A percentile compares a stretch with the other conserved stretches of the same genome.
These are phyloP conservation scores for Muscina levida DNA, from an alignment of 2,888 invertebrate genomes.

Conservation along the genomic window DNA sequence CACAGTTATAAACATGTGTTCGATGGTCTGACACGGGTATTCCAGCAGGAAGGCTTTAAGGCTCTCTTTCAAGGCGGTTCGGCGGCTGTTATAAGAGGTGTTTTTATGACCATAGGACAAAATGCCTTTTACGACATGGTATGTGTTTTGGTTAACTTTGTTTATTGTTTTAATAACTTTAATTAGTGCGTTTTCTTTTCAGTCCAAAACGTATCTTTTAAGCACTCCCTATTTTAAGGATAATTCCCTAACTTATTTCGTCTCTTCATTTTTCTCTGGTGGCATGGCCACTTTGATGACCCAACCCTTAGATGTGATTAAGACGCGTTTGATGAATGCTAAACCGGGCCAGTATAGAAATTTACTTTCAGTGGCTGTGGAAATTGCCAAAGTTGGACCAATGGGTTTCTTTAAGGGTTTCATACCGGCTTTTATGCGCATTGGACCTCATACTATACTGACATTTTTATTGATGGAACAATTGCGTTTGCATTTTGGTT, in stretches of 20 bases:
- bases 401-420: conserved; percentile 97
- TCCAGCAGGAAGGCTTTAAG: conserved; percentile 87
- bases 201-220: conserved; percentile 86
- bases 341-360: conserved; percentile 92
- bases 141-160: not conserved
- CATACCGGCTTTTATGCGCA: conserved; percentile 94
- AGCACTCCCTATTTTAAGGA: conserved; percentile 86
- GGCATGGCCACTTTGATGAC: conserved; percentile 83
- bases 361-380: conserved; percentile 85
- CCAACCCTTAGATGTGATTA: conserved; percentile 97
- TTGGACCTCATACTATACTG: conserved; percentile 97
- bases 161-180: too few species aligned
- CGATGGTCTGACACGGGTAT: conserved; percentile 92
- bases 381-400: conserved; percentile 93
- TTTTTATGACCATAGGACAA: conserved; percentile 97
- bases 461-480: conserved; percentile 98
- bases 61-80: conserved; percentile 92
- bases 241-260: conserved; percentile 91
- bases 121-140: conserved; percentile 97
- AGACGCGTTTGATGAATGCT: conserved; percentile 98
- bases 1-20: conserved; percentile 95
- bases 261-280: conserved; percentile 91
- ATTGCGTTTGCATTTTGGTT: conserved; percentile 89
- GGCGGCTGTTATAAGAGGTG: conserved; percentile 92
- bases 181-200: conserved; percentile 74